Evolutionary conservation across 2,113 vertebrate genomes (phyloP).

Genomic region (Paratilapia polleni): DNA sequence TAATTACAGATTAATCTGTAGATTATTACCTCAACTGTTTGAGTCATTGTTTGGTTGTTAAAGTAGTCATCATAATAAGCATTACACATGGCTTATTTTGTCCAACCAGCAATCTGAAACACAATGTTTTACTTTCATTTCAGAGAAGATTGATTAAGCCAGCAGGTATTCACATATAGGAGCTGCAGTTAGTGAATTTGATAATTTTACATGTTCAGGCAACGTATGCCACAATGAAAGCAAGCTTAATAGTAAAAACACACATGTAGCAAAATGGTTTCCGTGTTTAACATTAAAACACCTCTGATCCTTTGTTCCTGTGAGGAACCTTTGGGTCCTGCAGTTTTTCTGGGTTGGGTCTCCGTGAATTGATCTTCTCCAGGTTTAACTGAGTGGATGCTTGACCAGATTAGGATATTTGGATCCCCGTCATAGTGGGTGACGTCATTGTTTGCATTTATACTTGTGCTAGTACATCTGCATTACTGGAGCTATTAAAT

Average conservation of each 20-base stretch:
- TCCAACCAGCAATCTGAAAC: not conserved
- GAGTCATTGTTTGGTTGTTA: fast-evolving
- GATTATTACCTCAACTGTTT: not conserved
- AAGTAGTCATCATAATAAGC: not conserved
- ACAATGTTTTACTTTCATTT: not conserved
- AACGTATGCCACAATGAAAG: not conserved
- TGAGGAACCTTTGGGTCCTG: no score
- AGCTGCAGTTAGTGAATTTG: not conserved
- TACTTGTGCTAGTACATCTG: not conserved
- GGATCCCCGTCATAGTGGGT: not conserved
- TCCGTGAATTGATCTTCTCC: not conserved
- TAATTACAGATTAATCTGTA: not conserved
- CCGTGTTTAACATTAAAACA: fast-evolving
- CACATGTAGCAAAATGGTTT: not conserved
- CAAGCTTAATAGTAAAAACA: not conserved
- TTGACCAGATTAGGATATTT: not conserved
- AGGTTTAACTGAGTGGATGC: not conserved
- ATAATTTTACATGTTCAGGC: not conserved
- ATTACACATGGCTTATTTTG: not conserved
- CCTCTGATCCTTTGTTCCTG: not conserved
- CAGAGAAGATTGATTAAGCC: fast-evolving
- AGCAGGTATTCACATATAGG: not conserved
- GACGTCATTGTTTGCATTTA: not conserved
- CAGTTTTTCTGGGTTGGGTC: not conserved
- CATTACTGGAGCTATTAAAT: not conserved